These are phyloP conservation scores for Pygmarrhopalites habei DNA, from an alignment of 1,140 invertebrate genomes.

Conservation along the genomic window DNA sequence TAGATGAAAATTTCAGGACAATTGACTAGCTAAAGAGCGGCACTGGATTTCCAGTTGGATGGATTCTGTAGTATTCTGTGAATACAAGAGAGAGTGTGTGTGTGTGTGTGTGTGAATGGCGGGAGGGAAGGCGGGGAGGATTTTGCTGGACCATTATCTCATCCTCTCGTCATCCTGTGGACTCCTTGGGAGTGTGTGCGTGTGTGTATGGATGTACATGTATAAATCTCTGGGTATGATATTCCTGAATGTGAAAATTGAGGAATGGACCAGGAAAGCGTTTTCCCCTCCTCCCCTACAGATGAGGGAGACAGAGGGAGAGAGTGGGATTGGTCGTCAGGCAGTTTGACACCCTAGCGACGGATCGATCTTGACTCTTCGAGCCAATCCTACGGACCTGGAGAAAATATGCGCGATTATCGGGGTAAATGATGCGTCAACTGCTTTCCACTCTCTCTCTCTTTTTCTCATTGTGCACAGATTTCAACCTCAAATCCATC, in stretches of 20 bases:
- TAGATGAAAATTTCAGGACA: constrained; percentile 2
- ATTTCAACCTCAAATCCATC: background rate
- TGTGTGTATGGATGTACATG: background rate
- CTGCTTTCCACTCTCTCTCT: constrained; percentile 1
- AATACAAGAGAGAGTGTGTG: too few relatives aligned
- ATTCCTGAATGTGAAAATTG: constrained; percentile 22
- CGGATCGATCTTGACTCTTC: constrained; percentile 30
- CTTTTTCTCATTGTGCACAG: constrained; percentile 2
- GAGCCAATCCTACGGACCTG: constrained; percentile 28
- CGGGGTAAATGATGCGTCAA: constrained; percentile 38
- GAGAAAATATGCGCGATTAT: constrained; percentile 36
- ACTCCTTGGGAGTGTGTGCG: background rate
- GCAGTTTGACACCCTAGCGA: constrained; percentile 29
- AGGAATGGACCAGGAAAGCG: constrained; percentile 27
- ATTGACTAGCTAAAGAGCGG: background rate
- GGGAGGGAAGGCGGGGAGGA: too few relatives aligned
- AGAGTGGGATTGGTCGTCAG: constrained; percentile 35
- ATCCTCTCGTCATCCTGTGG: too few relatives aligned
- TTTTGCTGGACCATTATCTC: background rate
- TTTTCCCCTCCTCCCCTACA: too few relatives aligned
- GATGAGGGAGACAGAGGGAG: too few relatives aligned
- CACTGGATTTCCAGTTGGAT: constrained; percentile 9
- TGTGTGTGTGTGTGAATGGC: background rate
- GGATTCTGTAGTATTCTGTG: too few relatives aligned
- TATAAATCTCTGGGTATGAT: too few relatives aligned